Base-by-base conservation (phyloP, 2,113 vertebrate species). In the Eupsittula cactorum region DNA sequence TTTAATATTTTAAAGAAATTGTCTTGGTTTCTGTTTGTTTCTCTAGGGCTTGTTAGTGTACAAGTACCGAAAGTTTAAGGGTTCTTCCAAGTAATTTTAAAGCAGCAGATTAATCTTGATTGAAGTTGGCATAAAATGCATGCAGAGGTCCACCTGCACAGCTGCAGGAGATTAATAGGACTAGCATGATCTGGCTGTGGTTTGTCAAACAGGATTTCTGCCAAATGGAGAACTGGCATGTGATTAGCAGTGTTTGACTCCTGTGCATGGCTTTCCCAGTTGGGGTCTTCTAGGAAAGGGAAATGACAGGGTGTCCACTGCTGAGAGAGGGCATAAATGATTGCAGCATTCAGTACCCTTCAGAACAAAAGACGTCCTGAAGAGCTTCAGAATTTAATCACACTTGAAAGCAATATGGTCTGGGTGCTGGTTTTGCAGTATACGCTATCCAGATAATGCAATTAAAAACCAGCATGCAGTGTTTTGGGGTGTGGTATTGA, bases 191-290 rank as follows among this genome's bases (percentile, higher is more conserved):
- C 39, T 21, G 33, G 13, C 77, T 64, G n/a, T 33, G n/a, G 47
- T 62, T 83, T 68, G 64, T 67, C 42, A 39, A 13, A 55, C 2
- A 13, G 55, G 64, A 55, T 84, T 75, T 13, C 25, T 87, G 60
- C 27, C 73, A 84, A n/a, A 37, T 1, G 3, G 57, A 77, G 35
- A 81, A 39, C 23, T 89, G 57, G 8, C 24, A 10, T 20, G 47
- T 33, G 15, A 9, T 68, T 44, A 69, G 59, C 52, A 85, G 41
- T 13, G 13, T 79, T n/a, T 64, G 81, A 53, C 27, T 83, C 46
- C 29, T 2, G 5, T 60, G 37, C 3, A 3, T 42, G 42, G 23
- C 33, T 18, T 73, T 77, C n/a, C 1, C 6, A 71, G 13, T 0
- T 75, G 31, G 25, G 27, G 5, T 62, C 37, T 2, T 1, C 20